Percentiles rank a stretch among this genome's conserved stretches.
These are phyloP conservation scores for Urosaurus nigricauda DNA, from an alignment of 2,797 vertebrate genomes.

Conservation along the genomic window DNA sequence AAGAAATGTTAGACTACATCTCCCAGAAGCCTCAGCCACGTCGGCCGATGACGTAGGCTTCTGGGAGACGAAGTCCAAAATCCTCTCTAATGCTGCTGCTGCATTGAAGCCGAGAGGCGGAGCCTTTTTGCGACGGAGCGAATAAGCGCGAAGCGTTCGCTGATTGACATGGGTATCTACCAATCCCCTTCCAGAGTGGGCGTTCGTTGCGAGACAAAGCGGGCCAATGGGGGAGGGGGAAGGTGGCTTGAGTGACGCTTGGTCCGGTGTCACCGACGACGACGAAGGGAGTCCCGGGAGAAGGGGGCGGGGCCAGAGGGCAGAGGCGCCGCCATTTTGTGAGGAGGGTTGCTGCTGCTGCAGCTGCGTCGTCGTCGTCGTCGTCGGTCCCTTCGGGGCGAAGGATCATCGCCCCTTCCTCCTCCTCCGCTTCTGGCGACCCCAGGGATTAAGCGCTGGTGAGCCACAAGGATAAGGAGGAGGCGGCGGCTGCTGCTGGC, in stretches of 20 bases:
- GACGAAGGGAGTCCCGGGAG: not conserved
- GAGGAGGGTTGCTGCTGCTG: not conserved
- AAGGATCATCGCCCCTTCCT: too few species aligned
- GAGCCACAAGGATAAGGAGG: not conserved
- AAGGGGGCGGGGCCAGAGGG: not conserved
- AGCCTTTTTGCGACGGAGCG: not conserved
- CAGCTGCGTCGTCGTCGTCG: too few species aligned
- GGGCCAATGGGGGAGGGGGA: conserved; percentile 5
- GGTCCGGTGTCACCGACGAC: conserved; percentile 36
- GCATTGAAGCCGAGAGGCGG: too few species aligned
- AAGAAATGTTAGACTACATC: too few species aligned
- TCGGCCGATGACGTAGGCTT: too few species aligned
- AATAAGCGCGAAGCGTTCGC: too few species aligned
- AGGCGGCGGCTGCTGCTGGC: not conserved
- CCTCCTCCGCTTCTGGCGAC: not conserved
- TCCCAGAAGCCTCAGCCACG: too few species aligned
- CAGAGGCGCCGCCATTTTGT: conserved; percentile 42
- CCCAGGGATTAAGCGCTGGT: too few species aligned
- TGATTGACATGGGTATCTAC: not conserved
- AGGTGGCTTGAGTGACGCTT: not conserved
- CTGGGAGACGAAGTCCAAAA: too few species aligned
- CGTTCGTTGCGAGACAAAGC: not conserved
- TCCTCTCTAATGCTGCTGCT: too few species aligned
- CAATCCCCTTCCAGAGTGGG: not conserved
- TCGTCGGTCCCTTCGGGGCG: too few species aligned